Conservation (phyloP, 2,888 invertebrate species). For the Orthosia cruda region DNA sequence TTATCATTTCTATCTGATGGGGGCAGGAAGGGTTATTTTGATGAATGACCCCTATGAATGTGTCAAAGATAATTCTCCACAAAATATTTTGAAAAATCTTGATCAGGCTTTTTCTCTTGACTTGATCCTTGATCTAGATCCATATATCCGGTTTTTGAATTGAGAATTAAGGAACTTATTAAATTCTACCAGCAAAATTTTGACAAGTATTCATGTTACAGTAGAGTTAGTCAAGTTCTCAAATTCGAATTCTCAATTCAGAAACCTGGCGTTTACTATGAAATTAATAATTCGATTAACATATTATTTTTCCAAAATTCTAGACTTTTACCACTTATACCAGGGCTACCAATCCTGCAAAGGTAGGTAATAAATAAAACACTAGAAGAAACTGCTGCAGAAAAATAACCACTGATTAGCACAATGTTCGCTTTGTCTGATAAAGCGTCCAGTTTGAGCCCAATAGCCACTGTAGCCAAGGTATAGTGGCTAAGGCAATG, state of each 20-base stretch:
- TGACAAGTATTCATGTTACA: too few species aligned
- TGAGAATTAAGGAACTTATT: too few species aligned
- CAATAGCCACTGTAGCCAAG: conserved; percentile 46
- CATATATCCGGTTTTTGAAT: too few species aligned
- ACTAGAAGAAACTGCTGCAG: background rate
- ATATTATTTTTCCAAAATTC: conserved; percentile 71
- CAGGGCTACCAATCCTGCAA: conserved; percentile 76
- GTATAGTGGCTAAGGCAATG: conserved; percentile 45
- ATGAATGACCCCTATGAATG: background rate
- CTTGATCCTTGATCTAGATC: too few species aligned
- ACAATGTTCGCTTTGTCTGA: conserved; percentile 41
- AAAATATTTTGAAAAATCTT: background rate
- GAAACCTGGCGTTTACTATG: too few species aligned
- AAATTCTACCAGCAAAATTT: too few species aligned
- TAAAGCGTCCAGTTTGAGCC: conserved; percentile 40
- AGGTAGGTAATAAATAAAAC: conserved; percentile 48
- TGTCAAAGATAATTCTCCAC: too few species aligned
- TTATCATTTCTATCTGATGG: conserved; percentile 46
- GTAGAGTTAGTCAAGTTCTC: too few species aligned
- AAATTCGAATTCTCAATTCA: too few species aligned
- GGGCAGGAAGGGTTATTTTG: conserved; percentile 15
- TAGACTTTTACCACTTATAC: conserved; percentile 75
- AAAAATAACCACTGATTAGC: conserved; percentile 16
- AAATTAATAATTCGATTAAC: conserved; percentile 7
- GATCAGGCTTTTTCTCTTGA: too few species aligned